phyloP scores from a whole-genome alignment of 1,140 invertebrate species.

The Drosophila ogumai region DNA sequence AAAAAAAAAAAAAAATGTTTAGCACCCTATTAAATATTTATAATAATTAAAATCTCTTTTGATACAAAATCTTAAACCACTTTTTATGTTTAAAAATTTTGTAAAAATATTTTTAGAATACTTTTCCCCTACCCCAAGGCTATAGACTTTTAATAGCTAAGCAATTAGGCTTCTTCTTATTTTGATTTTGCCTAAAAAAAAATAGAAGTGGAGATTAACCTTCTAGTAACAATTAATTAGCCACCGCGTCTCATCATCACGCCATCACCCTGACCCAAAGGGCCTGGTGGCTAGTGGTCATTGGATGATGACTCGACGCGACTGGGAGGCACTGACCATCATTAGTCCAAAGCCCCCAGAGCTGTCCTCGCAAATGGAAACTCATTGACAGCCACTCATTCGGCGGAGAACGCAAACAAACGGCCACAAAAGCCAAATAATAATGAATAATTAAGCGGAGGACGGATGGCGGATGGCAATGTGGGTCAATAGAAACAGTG shows the following conservation, averaged over 20 bases:
- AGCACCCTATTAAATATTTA: too few species aligned
- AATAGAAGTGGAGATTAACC: neutral
- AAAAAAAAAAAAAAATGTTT: too few species aligned
- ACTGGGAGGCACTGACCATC: slow-evolving; percentile 3
- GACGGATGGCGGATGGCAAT: slow-evolving; percentile 25
- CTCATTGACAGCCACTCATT: slow-evolving; percentile 23
- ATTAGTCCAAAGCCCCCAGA: slow-evolving; percentile 12
- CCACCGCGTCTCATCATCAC: slow-evolving; percentile 7
- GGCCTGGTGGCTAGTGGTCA: slow-evolving; percentile 23
- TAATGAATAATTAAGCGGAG: slow-evolving; percentile 62
- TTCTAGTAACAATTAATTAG: slow-evolving; percentile 4
- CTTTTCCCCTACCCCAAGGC: neutral
- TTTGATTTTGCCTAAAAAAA: neutral
- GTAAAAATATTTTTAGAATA: neutral
- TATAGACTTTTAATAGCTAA: neutral
- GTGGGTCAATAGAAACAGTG: slow-evolving; percentile 52
- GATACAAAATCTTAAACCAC: too few species aligned
- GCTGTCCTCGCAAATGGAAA: slow-evolving; percentile 19
- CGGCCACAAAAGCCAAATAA: slow-evolving; percentile 48
- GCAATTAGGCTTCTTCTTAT: neutral
- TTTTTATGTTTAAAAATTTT: neutral
- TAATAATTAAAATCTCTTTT: too few species aligned
- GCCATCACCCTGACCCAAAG: slow-evolving; percentile 58
- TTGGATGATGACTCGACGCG: slow-evolving; percentile 35
- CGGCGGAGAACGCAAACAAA: slow-evolving; percentile 27